Evolutionary conservation across 2,797 vertebrate genomes (phyloP).

Genomic region (Falco cherrug): DNA sequence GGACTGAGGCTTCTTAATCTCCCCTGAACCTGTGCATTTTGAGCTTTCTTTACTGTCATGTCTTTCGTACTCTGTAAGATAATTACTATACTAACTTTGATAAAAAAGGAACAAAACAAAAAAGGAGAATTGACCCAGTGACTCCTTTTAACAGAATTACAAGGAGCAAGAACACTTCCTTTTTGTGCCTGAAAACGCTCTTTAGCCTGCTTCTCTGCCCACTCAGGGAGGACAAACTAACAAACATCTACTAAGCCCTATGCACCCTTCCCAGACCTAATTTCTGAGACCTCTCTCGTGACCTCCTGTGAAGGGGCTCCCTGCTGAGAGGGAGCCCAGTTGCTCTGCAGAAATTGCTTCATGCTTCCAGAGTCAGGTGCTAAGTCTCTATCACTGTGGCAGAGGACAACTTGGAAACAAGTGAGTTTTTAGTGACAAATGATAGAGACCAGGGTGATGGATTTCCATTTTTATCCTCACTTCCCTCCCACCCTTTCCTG

Average conservation of each 20-base stretch:
- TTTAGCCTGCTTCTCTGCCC: not conserved
- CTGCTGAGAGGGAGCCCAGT: not conserved
- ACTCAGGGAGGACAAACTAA: not conserved
- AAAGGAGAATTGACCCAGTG: not conserved
- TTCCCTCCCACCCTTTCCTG: not conserved
- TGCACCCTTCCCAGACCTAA: not conserved
- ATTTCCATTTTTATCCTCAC: not conserved
- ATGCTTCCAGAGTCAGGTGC: not conserved
- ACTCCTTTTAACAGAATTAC: not conserved
- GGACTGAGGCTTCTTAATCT: not conserved
- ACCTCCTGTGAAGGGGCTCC: not conserved
- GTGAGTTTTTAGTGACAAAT: not conserved
- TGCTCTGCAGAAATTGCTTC: not conserved
- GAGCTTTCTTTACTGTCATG: not conserved
- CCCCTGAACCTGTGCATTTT: not conserved
- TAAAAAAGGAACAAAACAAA: not conserved
- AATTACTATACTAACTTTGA: not conserved
- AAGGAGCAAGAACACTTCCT: not conserved
- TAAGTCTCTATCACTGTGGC: not conserved
- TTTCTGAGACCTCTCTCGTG: not conserved
- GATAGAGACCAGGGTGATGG: not conserved
- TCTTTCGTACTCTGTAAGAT: constrained; percentile 37
- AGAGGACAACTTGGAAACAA: not conserved
- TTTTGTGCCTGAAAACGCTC: not conserved
- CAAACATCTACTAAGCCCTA: not conserved